Evolutionary conservation across 1,140 invertebrate genomes (phyloP), one percentile per base, ranked within the genome.

Genomic region (Hetaerina americana): DNA sequence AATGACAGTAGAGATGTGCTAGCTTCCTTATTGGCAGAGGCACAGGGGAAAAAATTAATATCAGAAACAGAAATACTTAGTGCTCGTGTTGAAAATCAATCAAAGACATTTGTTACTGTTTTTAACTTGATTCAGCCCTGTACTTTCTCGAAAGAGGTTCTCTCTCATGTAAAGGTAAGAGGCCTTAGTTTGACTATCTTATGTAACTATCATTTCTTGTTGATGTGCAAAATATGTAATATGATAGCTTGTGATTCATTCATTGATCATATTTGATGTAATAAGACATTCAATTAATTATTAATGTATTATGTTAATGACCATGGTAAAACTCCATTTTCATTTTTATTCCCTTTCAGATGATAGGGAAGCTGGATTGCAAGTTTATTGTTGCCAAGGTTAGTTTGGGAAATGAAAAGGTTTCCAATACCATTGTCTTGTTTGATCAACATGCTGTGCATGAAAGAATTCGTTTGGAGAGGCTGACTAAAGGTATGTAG

Each of bases 361-460:
- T 90, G n/a, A 76, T 90, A 68, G 84, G 85, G 12, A 88, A 90
- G 80, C 77, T 89, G 6, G 89, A 90, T 78, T 79, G 80, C 26
- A 91, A 90, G 80, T 91, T 90, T 78, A 90, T 91, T 78, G 83
- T 84, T 22, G 78, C 80, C 66, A 77, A 79, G 69, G 73, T 82
- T 69, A 78, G 73, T 69, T 73, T 71, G 27, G 68, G 69, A 27
- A 18, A 68, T 29, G 49, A 68, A 10, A 76, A 75, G 12, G 74
- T n/a, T 73, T 69, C n/a, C 26, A 69, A 83, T 72, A 78, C 85
- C 69, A 73, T 91, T 22, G 82, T 89, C 3, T 75, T 90, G 27
- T 87, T 91, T 78, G 90, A 92, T 80, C 90, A 92, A 78, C 90
- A 92, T 82, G 90, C 90, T 69, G 89, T 89, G 26, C 86, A 91